phyloP scores from a whole-genome alignment of 2,888 invertebrate species.

The Drosophila formosana region DNA sequence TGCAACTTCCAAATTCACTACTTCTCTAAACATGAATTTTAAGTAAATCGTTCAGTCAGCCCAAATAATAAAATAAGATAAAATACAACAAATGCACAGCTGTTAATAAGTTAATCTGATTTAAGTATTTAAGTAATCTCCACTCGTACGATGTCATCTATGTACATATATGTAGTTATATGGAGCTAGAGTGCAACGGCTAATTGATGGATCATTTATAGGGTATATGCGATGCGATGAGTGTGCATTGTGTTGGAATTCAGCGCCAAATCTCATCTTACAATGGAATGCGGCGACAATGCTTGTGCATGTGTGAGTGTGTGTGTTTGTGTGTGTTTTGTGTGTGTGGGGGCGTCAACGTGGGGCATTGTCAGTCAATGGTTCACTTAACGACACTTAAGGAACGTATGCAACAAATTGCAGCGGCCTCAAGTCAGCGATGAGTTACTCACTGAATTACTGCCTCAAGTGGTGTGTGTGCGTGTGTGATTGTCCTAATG shows the following conservation, averaged over 20 bases:
- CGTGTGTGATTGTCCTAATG: background rate
- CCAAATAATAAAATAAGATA: background rate
- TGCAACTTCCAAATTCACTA: too few species aligned
- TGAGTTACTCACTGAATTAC: slow-evolving; percentile 31
- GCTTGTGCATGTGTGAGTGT: background rate
- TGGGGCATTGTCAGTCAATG: slow-evolving; percentile 66
- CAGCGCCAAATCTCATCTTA: slow-evolving; percentile 19
- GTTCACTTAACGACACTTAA: slow-evolving; percentile 72
- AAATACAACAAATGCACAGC: background rate
- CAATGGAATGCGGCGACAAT: slow-evolving; percentile 14
- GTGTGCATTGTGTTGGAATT: slow-evolving; percentile 4
- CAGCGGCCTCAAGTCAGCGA: slow-evolving; percentile 16
- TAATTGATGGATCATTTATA: slow-evolving; percentile 14
- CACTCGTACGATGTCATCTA: background rate
- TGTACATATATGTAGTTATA: background rate
- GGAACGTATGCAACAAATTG: slow-evolving; percentile 31
- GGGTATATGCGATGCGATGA: slow-evolving; percentile 6
- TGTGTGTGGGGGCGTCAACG: slow-evolving; percentile 59
- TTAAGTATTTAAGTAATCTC: background rate
- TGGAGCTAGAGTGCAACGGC: background rate
- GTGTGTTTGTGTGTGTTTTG: slow-evolving; percentile 13
- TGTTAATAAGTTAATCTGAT: background rate
- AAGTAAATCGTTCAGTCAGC: background rate
- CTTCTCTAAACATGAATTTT: too few species aligned
- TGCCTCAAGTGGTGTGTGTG: background rate